These are phyloP conservation scores for Pagrus major DNA, from an alignment of 2,113 vertebrate genomes.

Conservation along the genomic window DNA sequence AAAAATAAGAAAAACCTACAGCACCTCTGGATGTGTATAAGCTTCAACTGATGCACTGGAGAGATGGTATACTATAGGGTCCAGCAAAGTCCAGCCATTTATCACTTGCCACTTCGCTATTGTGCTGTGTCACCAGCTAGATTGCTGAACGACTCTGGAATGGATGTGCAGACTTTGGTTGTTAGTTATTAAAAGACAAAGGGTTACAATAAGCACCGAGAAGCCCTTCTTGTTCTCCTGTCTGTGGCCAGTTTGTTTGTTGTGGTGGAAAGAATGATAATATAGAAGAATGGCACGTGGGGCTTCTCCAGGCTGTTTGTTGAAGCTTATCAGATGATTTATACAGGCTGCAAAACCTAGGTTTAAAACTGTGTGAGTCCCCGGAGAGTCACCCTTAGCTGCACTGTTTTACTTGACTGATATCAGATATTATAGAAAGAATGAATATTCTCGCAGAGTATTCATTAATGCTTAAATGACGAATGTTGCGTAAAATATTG, in stretches of 20 bases:
- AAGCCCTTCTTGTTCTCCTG: conserved; percentile 11
- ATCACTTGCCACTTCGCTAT: conserved; percentile 54
- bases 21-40: conserved; percentile 9
- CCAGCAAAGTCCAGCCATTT: conserved; percentile 60
- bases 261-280: conserved; percentile 53
- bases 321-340: conserved; percentile 40
- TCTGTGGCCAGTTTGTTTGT: conserved; percentile 41
- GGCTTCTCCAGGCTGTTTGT: conserved; percentile 27
- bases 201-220: conserved; percentile 34
- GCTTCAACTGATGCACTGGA: conserved; percentile 11
- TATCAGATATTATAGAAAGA: neutral
- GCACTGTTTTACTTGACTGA: neutral
- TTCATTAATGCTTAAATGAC: neutral
- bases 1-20: conserved; percentile 13
- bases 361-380: conserved; percentile 2
- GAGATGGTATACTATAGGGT: conserved; percentile 34
- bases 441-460: neutral
- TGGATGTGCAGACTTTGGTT: conserved; percentile 55
- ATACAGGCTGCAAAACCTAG: conserved; percentile 27
- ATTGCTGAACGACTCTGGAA: conserved; percentile 54
- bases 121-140: conserved; percentile 54
- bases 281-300: conserved; percentile 26
- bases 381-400: conserved; percentile 4
- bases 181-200: conserved; percentile 59
- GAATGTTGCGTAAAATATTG: neutral